These are phyloP conservation scores for Acanthiza pusilla DNA, from an alignment of 2,797 vertebrate species.

Conservation along the genomic window DNA sequence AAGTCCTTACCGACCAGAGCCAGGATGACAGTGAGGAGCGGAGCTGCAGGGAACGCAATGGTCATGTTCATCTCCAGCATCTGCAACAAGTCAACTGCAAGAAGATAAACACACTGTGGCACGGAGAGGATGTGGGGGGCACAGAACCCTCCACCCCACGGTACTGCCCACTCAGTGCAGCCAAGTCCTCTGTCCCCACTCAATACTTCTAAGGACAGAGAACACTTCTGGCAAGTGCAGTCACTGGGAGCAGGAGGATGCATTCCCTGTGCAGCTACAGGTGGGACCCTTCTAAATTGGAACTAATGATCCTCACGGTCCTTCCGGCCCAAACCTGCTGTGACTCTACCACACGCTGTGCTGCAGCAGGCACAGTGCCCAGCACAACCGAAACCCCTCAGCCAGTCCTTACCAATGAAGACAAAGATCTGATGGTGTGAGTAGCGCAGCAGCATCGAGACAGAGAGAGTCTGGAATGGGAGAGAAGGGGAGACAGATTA, in stretches of 20 bases:
- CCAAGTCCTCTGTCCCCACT: neutral
- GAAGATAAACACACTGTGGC: neutral
- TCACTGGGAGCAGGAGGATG: neutral
- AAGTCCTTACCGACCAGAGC: conserved; percentile 89
- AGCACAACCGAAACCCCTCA: neutral
- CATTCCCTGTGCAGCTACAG: neutral
- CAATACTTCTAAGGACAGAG: accelerated
- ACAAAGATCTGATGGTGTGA: conserved; percentile 98
- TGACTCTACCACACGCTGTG: accelerated
- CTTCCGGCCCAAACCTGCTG: neutral
- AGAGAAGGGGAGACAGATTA: neutral
- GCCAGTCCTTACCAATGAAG: conserved; percentile 88
- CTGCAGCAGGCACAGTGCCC: neutral
- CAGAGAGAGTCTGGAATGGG: conserved; percentile 86
- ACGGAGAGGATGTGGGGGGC: neutral
- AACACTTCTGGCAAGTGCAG: accelerated
- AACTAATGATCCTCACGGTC: neutral
- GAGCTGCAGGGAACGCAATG: conserved; percentile 95
- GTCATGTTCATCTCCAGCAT: conserved; percentile 99
- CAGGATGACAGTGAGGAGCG: conserved; percentile 94
- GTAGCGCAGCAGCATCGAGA: conserved; percentile 95
- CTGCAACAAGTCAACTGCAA: conserved; percentile 93
- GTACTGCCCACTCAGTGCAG: too few species aligned
- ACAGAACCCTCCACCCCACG: neutral
- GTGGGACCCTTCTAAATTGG: neutral